These are phyloP conservation scores for Notoglanidium macrostoma DNA, from an alignment of 2,797 vertebrate genomes.

Conservation along the genomic window DNA sequence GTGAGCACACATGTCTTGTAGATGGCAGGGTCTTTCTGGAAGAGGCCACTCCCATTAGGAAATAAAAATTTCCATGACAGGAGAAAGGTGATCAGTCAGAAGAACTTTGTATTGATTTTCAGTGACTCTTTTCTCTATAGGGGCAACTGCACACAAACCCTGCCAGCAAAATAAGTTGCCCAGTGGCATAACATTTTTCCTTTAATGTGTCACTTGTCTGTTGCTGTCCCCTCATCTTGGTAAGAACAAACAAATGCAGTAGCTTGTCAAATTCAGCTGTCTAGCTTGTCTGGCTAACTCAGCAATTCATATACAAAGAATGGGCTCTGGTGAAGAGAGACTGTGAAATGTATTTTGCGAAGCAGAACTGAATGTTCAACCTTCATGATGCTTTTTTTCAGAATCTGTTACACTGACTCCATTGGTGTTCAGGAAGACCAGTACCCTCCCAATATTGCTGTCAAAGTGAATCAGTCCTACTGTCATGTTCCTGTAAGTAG, in stretches of 20 bases:
- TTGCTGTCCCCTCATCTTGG: neutral
- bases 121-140: neutral
- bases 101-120: neutral
- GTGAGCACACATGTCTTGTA: neutral
- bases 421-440: slow-evolving; percentile 96
- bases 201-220: too few species aligned
- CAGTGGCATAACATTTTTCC: neutral
- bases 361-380: neutral
- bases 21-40: neutral
- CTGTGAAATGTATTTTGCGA: neutral
- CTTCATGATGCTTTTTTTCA: slow-evolving; percentile 56
- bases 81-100: neutral
- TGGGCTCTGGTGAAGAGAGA: neutral
- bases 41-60: neutral
- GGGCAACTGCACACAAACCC: neutral
- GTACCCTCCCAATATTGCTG: slow-evolving; percentile 96
- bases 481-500: slow-evolving; percentile 95
- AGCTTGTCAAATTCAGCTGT: neutral
- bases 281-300: neutral
- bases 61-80: neutral
- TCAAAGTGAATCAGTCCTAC: slow-evolving; percentile 98
- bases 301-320: neutral
- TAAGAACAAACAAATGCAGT: neutral
- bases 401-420: slow-evolving; percentile 97
- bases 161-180: neutral